Percentiles rank a stretch among this genome's conserved stretches.
These are phyloP conservation scores for Hedychridium roseum DNA, from an alignment of 2,888 invertebrate genomes.

Conservation along the genomic window DNA sequence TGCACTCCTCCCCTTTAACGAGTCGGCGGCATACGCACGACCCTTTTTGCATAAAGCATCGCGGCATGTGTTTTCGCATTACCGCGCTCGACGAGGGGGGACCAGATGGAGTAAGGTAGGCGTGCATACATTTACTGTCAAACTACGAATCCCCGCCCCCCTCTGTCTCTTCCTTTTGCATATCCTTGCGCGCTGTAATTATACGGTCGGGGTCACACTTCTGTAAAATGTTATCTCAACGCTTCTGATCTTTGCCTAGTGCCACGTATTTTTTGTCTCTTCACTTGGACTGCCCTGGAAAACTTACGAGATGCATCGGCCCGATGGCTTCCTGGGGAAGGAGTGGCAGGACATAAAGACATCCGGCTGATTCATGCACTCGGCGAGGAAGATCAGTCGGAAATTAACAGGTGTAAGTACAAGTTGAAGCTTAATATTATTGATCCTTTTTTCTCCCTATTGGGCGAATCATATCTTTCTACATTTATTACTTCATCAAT, in stretches of 20 bases:
- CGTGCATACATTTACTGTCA: constrained; percentile 40
- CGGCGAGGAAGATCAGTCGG: no score
- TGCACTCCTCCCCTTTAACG: constrained; percentile 18
- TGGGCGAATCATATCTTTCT: no score
- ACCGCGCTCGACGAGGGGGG: constrained; percentile 13
- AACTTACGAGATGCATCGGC: no score
- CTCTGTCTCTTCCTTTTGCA: constrained; percentile 12
- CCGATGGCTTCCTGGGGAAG: no score
- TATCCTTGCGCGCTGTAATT: constrained; percentile 35
- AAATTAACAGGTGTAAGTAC: no score
- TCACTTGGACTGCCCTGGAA: no score
- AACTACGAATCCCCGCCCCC: constrained; percentile 34
- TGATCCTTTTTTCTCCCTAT: no score
- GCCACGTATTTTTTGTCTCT: no score
- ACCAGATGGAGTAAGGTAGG: constrained; percentile 28
- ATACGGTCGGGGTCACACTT: constrained; percentile 30
- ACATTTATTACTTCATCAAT: no score
- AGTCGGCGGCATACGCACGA: constrained; percentile 19
- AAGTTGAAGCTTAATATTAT: no score
- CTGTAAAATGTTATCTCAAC: constrained; percentile 29
- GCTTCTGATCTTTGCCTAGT: constrained; percentile 34
- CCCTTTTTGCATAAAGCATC: constrained; percentile 22
- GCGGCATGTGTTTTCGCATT: constrained; percentile 21
- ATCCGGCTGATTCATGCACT: no score
- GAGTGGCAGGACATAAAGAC: no score